Conservation (phyloP, 2,113 vertebrate species). For the Triplophysa rosa region DNA sequence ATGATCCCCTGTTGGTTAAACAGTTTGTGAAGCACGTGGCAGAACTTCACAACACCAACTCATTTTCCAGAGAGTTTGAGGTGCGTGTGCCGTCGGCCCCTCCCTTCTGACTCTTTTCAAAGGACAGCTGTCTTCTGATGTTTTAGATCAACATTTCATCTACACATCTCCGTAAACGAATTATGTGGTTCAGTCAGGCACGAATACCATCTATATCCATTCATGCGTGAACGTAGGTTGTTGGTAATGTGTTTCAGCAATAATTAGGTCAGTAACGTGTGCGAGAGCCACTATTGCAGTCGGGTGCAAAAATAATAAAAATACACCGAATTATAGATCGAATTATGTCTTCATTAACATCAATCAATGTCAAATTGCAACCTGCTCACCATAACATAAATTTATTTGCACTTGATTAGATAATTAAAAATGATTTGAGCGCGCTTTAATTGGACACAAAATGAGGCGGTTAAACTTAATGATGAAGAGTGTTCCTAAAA, state of each 20-base stretch:
- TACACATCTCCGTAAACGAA: not conserved
- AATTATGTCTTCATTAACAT: slow-evolving; percentile 38
- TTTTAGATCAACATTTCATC: slow-evolving; percentile 10
- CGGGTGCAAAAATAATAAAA: slow-evolving; percentile 37
- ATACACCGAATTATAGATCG: slow-evolving; percentile 17
- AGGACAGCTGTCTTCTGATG: slow-evolving; percentile 27
- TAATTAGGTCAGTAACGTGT: slow-evolving; percentile 43
- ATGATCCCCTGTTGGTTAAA: slow-evolving; percentile 81
- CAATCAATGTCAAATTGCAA: slow-evolving; percentile 36
- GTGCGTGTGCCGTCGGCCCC: slow-evolving; percentile 67
- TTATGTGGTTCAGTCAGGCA: slow-evolving; percentile 54
- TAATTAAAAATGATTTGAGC: slow-evolving; percentile 38
- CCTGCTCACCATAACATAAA: slow-evolving; percentile 17
- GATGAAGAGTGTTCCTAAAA: not conserved
- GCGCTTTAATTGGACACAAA: slow-evolving; percentile 33
- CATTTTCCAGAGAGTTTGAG: slow-evolving; percentile 94
- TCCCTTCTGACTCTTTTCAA: not conserved
- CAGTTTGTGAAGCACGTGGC: slow-evolving; percentile 90
- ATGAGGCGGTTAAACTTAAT: not conserved
- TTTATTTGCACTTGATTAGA: slow-evolving; percentile 39
- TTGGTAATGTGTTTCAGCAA: slow-evolving; percentile 28
- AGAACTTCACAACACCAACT: slow-evolving; percentile 85
- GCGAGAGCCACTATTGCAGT: slow-evolving; percentile 27
- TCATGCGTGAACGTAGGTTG: slow-evolving; percentile 38
- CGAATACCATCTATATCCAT: slow-evolving; percentile 22